Percentiles rank a stretch among this genome's conserved stretches.
These are phyloP conservation scores for Physeter macrocephalus DNA, from an alignment of 2,113 vertebrate species.

Conservation along the genomic window DNA sequence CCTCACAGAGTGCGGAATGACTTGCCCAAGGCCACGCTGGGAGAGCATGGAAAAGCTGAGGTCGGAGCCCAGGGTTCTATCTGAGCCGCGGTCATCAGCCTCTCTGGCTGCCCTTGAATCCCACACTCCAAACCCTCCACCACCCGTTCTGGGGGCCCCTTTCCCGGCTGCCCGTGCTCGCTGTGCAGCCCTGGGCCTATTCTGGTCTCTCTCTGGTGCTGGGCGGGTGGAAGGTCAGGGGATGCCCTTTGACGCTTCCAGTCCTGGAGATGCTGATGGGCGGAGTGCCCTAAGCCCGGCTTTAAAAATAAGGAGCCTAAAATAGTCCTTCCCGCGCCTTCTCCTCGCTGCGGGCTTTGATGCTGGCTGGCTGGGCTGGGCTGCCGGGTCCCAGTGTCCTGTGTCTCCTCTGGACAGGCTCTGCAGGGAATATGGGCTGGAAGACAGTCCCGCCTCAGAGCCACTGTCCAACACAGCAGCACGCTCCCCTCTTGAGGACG, in stretches of 20 bases:
- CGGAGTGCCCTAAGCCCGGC: fast-evolving
- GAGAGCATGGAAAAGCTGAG: neutral
- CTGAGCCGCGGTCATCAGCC: fast-evolving
- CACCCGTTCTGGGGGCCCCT: neutral
- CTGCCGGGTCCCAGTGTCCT: neutral
- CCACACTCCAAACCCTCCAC: too few species aligned
- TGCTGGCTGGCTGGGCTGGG: neutral
- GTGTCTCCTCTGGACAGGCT: neutral
- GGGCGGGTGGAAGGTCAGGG: neutral
- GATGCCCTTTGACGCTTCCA: neutral
- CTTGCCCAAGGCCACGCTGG: neutral
- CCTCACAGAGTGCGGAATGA: neutral
- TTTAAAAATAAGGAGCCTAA: neutral
- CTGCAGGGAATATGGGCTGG: neutral
- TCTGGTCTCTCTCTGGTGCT: neutral
- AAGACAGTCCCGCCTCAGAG: neutral
- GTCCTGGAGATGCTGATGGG: neutral
- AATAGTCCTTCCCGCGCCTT: neutral
- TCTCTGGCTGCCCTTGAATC: neutral
- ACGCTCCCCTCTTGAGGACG: neutral
- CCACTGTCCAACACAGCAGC: fast-evolving
- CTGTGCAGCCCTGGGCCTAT: neutral
- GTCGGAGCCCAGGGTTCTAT: neutral
- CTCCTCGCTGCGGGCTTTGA: neutral
- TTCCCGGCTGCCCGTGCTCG: too few species aligned